phyloP scores from a whole-genome alignment of 1,140 invertebrate genomes.

The Drosophila jambulina region DNA sequence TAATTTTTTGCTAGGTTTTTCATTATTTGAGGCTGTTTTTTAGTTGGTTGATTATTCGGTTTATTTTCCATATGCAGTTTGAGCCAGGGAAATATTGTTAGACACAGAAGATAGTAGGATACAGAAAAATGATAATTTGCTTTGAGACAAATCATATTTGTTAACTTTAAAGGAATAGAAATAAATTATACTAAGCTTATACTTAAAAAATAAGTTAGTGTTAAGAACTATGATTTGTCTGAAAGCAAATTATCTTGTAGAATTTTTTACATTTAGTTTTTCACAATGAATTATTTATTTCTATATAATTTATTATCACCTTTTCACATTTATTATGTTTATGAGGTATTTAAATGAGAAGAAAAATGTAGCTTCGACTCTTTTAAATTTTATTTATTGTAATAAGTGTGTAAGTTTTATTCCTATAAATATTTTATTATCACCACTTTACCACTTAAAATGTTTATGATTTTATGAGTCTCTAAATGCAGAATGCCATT shows the following conservation, averaged over 20 bases:
- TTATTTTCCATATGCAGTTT: slow-evolving; percentile 44
- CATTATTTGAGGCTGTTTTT: slow-evolving; percentile 3
- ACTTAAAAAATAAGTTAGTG: neutral
- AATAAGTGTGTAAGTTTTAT: neutral
- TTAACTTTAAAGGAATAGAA: no score
- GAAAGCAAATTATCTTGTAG: no score
- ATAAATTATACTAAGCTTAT: no score
- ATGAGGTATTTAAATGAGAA: no score
- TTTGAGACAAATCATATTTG: no score
- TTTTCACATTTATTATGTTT: no score
- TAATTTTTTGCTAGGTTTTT: slow-evolving; percentile 12
- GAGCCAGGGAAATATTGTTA: slow-evolving; percentile 3
- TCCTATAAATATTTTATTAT: neutral
- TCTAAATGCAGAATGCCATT: neutral
- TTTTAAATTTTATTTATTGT: no score
- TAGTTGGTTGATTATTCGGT: slow-evolving; percentile 10
- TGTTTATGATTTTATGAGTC: neutral
- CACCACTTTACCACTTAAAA: neutral
- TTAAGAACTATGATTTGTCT: neutral
- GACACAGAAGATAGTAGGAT: neutral
- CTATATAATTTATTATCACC: neutral
- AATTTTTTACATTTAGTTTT: no score
- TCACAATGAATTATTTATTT: neutral
- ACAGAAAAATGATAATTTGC: no score
- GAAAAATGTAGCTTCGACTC: no score